Evolutionary conservation across 2,888 invertebrate species (phyloP), one percentile per base, ranked within the genome.

Genomic region (Andricus quercusramuli): DNA sequence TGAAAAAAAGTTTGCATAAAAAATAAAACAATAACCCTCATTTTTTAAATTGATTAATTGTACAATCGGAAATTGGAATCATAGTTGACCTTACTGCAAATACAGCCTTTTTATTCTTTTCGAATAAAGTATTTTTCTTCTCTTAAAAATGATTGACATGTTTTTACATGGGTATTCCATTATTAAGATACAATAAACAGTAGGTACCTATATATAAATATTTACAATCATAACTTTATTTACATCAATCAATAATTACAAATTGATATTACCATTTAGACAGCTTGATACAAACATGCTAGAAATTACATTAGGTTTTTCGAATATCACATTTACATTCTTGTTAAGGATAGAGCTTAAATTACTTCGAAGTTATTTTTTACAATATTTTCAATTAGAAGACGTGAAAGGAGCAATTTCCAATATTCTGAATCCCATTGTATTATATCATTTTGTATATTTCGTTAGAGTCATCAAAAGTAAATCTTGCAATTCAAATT

Each of bases 141-240:
- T 20, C 6, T 15, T 17, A 5, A 8, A 6, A 17, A 20, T 20
- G 5, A 56, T 20, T 20, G 1, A 5, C 17, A 56, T 17, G 8
- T 56, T n/a, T 56, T 56, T 3, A 20, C 17, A 20, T 56, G 4
- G 1, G 15, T 20, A 17, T 56, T 56, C n/a, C 8, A 56, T 56
- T 56, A n/a, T 17, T 56, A 56, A n/a, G 8, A 2, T 15, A 17
- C 15, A 56, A 8, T 15, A 56, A 56, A 56, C 20, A 56, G 0
- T 13, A 41, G 17, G 56, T n/a, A 20, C 8, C 17, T 56, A 13
- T 56, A 56, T 70, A 25, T 47, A 15, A 70, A 29, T 51, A 70
- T 70, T 70, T 70, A 70, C 70, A 70, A 20, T 51, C 20, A 29
- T 70, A 51, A 70, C 1, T 70, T 70, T 70, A 70, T 70, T 70